phyloP scores from a whole-genome alignment of 2,888 invertebrate genomes.

The Ochropleura plecta region DNA sequence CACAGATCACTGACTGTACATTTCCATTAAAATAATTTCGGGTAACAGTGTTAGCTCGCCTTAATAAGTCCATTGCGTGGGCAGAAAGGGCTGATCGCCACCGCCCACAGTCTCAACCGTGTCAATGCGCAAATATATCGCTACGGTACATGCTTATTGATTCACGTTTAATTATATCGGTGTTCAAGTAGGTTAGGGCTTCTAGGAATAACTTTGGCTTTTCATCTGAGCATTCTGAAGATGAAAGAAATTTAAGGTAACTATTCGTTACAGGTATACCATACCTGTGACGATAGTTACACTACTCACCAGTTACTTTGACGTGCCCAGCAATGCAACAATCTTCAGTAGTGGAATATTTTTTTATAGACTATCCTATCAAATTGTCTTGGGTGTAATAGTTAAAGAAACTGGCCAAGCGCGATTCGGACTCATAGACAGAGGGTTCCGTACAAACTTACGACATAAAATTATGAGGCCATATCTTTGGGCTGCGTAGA shows the following conservation, averaged over 20 bases:
- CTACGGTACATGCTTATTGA: conserved; percentile 20
- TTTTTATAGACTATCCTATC: too few relatives aligned
- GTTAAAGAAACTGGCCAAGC: too few relatives aligned
- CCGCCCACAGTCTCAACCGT: conserved; percentile 14
- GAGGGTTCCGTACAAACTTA: too few relatives aligned
- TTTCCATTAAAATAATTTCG: not conserved
- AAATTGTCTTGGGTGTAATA: too few relatives aligned
- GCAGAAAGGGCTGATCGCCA: conserved; percentile 9
- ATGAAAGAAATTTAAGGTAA: not conserved
- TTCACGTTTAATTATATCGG: conserved; percentile 15
- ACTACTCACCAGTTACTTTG: too few relatives aligned
- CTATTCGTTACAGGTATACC: too few relatives aligned
- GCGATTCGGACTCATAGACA: too few relatives aligned
- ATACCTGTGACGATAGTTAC: too few relatives aligned
- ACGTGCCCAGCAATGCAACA: too few relatives aligned
- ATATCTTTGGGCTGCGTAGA: too few relatives aligned
- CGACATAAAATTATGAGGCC: too few relatives aligned
- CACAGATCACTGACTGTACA: not conserved
- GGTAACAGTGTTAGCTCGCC: not conserved
- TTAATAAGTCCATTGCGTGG: conserved; percentile 10
- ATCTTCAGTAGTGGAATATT: too few relatives aligned
- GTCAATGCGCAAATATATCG: conserved; percentile 26
- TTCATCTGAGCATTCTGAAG: not conserved
- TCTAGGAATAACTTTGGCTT: not conserved
- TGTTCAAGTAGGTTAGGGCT: not conserved